phyloP scores from a whole-genome alignment of 1,140 invertebrate species.

The Drosophila azteca region DNA sequence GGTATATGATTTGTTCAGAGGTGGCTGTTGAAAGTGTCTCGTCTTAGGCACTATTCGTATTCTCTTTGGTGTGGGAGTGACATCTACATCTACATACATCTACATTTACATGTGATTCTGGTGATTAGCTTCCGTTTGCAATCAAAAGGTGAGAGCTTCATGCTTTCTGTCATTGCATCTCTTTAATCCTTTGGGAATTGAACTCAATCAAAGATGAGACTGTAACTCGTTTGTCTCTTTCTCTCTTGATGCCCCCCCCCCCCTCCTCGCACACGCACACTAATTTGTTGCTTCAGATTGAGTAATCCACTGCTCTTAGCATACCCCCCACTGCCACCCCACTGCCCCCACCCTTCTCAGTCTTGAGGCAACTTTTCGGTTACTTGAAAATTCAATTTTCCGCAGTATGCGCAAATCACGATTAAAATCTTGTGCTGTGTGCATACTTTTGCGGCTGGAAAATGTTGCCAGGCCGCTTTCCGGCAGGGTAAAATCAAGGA shows the following conservation, averaged over 20 bases:
- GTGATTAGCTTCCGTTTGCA: too few species aligned
- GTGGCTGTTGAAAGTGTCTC: too few species aligned
- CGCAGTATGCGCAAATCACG: constrained; percentile 81
- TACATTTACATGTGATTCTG: too few species aligned
- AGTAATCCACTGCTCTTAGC: constrained; percentile 9
- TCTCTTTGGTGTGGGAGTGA: too few species aligned
- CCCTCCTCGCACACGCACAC: constrained; percentile 2
- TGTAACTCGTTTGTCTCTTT: not conserved
- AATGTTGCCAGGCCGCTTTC: constrained; percentile 1
- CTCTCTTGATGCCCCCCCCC: not conserved
- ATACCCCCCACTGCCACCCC: not conserved
- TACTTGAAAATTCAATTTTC: constrained; percentile 81
- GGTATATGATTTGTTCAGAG: too few species aligned
- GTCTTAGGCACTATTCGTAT: too few species aligned
- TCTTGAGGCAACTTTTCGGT: constrained; percentile 59
- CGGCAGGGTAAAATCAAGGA: too few species aligned
- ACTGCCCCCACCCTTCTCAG: not conserved
- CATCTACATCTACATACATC: too few species aligned
- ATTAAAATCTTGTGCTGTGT: constrained; percentile 70
- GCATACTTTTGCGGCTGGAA: constrained; percentile 51
- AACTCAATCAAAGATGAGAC: too few species aligned
- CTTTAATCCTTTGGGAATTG: too few species aligned
- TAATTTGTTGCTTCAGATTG: constrained; percentile 7
- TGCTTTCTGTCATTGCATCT: too few species aligned
- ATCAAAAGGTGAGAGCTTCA: too few species aligned